Percentiles rank a stretch among this genome's conserved stretches.
These are phyloP conservation scores for Coelinius sp. DNA, from an alignment of 2,888 invertebrate genomes.

Conservation along the genomic window DNA sequence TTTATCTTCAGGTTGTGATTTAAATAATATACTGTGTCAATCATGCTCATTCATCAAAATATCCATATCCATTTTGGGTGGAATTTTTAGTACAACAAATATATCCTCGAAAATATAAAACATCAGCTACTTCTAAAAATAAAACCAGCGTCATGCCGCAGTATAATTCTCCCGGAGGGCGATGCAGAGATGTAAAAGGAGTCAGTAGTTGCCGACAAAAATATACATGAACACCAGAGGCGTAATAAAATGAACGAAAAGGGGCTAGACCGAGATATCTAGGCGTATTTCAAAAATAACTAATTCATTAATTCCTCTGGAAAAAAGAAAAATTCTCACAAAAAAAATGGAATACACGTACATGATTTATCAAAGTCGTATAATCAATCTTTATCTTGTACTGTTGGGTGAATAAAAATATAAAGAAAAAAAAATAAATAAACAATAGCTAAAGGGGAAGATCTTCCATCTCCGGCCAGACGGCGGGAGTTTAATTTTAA, in stretches of 20 bases:
- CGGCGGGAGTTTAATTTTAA: slow-evolving; percentile 44
- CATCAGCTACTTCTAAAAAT: background rate
- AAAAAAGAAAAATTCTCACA: background rate
- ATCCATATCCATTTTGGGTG: too few species aligned
- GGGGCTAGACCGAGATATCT: background rate
- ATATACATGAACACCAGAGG: slow-evolving; percentile 20
- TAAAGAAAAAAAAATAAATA: slow-evolving; percentile 4
- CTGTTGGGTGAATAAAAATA: too few species aligned
- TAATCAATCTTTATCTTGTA: too few species aligned
- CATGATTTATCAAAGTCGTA: too few species aligned
- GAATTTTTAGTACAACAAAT: too few species aligned
- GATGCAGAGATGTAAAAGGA: slow-evolving; percentile 17
- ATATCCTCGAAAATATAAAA: too few species aligned
- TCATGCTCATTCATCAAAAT: too few species aligned
- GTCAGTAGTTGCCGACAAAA: slow-evolving; percentile 20
- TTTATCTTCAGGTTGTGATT: background rate
- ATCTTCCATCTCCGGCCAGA: slow-evolving; percentile 23
- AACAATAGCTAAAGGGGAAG: slow-evolving; percentile 20
- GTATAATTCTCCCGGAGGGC: slow-evolving; percentile 18
- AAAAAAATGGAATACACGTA: too few species aligned
- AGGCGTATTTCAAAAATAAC: slow-evolving; percentile 10
- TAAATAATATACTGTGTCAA: too few species aligned
- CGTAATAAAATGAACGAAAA: slow-evolving; percentile 12
- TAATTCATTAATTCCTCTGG: background rate
- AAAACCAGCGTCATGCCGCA: slow-evolving; percentile 6